A percentile compares a stretch with the other conserved stretches of the same genome.
Conservation (phyloP, 35 echinoderm and acorn worm species). For the Apostichopus japonicus region DNA sequence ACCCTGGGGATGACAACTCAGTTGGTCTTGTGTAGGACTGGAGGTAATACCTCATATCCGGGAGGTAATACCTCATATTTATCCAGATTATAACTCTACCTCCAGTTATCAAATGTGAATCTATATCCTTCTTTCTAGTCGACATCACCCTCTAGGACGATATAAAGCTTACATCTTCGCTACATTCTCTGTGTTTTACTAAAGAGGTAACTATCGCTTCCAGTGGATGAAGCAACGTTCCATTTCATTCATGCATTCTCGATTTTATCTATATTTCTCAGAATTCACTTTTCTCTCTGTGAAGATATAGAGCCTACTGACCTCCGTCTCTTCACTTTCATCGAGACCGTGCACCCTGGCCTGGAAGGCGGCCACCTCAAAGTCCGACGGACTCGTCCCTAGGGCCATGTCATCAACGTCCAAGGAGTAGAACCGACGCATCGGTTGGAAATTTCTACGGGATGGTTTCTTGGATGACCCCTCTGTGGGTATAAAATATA, state of each 20-base stretch:
- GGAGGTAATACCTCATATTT: neutral
- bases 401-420: slow-evolving; percentile 73
- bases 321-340: slow-evolving; percentile 53
- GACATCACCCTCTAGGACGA: too few species aligned
- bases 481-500: neutral
- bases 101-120: neutral
- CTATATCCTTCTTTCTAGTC: too few species aligned
- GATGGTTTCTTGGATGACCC: neutral
- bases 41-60: neutral
- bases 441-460: neutral
- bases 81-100: neutral
- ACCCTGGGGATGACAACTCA: neutral
- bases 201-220: too few species aligned
- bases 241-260: too few species aligned
- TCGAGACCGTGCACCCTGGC: slow-evolving; percentile 81
- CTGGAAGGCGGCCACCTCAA: slow-evolving; percentile 88
- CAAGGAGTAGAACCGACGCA: slow-evolving; percentile 52
- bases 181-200: too few species aligned
- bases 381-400: slow-evolving; percentile 90
- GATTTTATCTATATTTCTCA: too few species aligned
- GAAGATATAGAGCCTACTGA: neutral
- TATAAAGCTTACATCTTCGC: too few species aligned
- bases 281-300: neutral
- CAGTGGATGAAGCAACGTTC: too few species aligned
- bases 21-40: neutral